Base-by-base conservation (phyloP, 2,113 vertebrate genomes). In the Ovis aries region DNA sequence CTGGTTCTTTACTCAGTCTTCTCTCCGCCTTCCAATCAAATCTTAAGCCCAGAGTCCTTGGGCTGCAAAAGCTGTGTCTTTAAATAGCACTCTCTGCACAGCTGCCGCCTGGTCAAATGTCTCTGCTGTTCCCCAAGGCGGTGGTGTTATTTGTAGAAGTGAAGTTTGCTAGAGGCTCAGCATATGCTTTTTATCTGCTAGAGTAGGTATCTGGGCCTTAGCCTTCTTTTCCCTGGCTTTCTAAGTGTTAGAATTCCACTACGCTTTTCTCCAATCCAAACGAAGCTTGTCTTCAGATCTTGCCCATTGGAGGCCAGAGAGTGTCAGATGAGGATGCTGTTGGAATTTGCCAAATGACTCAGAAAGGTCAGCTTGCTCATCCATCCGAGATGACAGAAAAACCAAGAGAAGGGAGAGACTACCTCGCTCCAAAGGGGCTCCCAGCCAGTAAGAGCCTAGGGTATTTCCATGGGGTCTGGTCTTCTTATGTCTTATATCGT, bases 1-100 rank as follows among this genome's bases (percentile, higher is more conserved):
- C 97, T 94, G 67, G 36, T 87, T 87, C 64, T 82, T 93, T 67
- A 55, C 23, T 80, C 9, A 0, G 81, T 84, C 87, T 96, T 82
- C 78, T 67, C 91, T 88, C 89, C 2, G 1, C 93, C 80, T 97
- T 87, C 94, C 97, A 97, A 97, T 97, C 92, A 95, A 93, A 97
- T 62, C 67, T 88, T 43, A 62, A 94, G 59, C 87, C 89, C 93
- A 82, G 94, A 84, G 92, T 94, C 67, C 93, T 97, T 80, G 50
- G 91, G 45, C 89, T 93, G 93, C 94, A 95, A 93, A 95, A 95
- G 36, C 91, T 5, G 52, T 86, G 88, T 85, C 93, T 97, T 97
- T 97, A 98, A 98, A 98, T 98, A 98, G 97, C 74, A 88, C 78
- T 88, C 67, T 95, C 57, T 92, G 88, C 77, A 29, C 97, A 97